phyloP scores from a whole-genome alignment of 2,888 invertebrate species.

The Parnassius orleans region DNA sequence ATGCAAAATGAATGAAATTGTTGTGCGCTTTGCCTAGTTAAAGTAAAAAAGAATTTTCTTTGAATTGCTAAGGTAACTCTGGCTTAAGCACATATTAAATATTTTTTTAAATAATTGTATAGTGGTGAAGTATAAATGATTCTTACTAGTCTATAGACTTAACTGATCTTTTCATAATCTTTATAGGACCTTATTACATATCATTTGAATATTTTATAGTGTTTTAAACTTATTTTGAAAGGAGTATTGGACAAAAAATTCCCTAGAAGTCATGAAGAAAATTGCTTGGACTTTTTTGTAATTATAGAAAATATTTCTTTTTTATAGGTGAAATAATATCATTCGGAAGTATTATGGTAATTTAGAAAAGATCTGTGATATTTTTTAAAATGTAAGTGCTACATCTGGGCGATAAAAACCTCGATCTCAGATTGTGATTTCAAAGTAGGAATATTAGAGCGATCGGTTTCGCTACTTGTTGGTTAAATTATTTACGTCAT shows the following conservation, averaged over 20 bases:
- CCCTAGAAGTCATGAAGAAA: neutral
- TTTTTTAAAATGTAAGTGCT: slow-evolving; percentile 58
- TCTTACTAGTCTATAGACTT: slow-evolving; percentile 54
- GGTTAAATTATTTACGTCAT: slow-evolving; percentile 29
- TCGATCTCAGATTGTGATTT: slow-evolving; percentile 72
- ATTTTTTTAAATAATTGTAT: slow-evolving; percentile 37
- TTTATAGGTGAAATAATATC: slow-evolving; percentile 39
- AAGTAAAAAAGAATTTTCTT: slow-evolving; percentile 7
- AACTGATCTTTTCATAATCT: slow-evolving; percentile 59
- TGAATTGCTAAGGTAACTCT: slow-evolving; percentile 61
- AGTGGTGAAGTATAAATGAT: slow-evolving; percentile 39
- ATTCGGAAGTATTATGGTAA: slow-evolving; percentile 72
- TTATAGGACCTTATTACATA: slow-evolving; percentile 57
- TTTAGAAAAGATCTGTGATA: slow-evolving; percentile 77
- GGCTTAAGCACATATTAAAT: slow-evolving; percentile 34
- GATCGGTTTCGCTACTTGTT: slow-evolving; percentile 36
- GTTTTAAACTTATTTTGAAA: slow-evolving; percentile 25
- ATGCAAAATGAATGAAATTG: slow-evolving; percentile 5
- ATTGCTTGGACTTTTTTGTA: slow-evolving; percentile 9
- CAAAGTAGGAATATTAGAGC: slow-evolving; percentile 40
- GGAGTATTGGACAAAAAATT: slow-evolving; percentile 23
- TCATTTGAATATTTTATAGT: slow-evolving; percentile 53
- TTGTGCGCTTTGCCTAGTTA: slow-evolving; percentile 9
- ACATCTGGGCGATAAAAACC: slow-evolving; percentile 66
- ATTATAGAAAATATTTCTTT: slow-evolving; percentile 32